phyloP scores from a whole-genome alignment of 2,113 vertebrate genomes.

The Oncorhynchus keta region DNA sequence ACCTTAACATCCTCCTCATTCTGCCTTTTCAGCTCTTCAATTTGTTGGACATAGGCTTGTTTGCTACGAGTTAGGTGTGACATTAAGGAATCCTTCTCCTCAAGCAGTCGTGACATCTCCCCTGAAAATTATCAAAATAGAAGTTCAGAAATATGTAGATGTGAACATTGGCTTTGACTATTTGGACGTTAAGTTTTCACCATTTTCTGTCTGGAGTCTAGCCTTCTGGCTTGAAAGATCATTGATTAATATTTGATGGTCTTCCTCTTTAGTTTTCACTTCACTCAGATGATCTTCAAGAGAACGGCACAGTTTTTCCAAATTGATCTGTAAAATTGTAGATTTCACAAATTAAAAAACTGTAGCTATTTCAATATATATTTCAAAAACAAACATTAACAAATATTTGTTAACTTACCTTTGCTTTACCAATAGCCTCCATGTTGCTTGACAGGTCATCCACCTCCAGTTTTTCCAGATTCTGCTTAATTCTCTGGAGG shows the following conservation, averaged over 20 bases:
- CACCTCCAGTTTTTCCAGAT: constrained; percentile 41
- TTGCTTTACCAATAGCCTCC: constrained; percentile 29
- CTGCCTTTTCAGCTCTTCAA: constrained; percentile 55
- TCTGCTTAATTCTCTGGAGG: constrained; percentile 41
- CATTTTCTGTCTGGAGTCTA: constrained; percentile 33
- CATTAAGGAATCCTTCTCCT: constrained; percentile 61
- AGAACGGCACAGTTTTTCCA: constrained; percentile 60
- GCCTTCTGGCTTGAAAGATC: constrained; percentile 61
- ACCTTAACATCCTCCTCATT: constrained; percentile 66
- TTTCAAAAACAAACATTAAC: neutral
- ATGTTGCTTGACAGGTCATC: constrained; percentile 77
- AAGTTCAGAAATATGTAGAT: neutral
- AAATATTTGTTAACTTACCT: constrained; percentile 52
- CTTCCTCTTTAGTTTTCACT: constrained; percentile 55
- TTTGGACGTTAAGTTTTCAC: neutral
- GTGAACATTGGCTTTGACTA: neutral
- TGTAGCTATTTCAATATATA: neutral
- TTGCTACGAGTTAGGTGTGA: constrained; percentile 62
- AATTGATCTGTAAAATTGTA: constrained; percentile 41
- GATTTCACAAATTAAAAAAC: neutral
- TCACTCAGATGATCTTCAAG: constrained; percentile 66
- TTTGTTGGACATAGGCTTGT: constrained; percentile 49
- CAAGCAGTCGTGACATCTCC: constrained; percentile 55
- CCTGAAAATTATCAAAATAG: constrained; percentile 25
- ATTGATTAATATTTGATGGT: constrained; percentile 44